Base-by-base conservation (phyloP, 23 tunicate genomes). In the Diplosoma virens region DNA sequence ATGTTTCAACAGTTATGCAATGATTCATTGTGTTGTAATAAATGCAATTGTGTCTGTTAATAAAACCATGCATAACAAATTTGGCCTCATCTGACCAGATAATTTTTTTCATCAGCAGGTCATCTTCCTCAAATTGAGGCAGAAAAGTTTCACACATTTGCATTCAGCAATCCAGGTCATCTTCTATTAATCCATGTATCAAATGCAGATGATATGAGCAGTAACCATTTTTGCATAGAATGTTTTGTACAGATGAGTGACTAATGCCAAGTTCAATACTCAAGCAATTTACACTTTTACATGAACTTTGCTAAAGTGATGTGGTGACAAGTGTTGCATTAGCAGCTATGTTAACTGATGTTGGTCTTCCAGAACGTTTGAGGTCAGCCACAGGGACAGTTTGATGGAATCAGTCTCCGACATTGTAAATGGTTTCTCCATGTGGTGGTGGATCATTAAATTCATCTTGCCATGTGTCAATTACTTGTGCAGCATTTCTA, bases 1-100 rank as follows among this genome's bases (percentile, higher is more conserved):
- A 14, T 41, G 14, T 56, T 21, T 56, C 25, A 16, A 56, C 25
- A 21, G 64, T 56, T 56, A 56, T 16, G 20, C 25, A 16, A 56
- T 20, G 64, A 21, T 56, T 56, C 25, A 9, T 16, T 9, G 11
- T 16, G 25, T 18, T 23, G 24, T 21, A 56, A 56, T 56, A 56
- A 18, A 56, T 21, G 25, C 64, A 56, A 21, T 56, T 56, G 25
- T 56, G 22, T 23, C 64, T 56, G 64, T 56, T n/a, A 18, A 56
- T 21, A 56, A 5, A 21, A 14, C 64, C 64, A 56, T 18, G 64
- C 25, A 56, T 16, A 16, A 16, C 6, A 21, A 56, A 56, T 18
- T 21, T 16, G 25, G 64, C 64, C 25, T 56, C 64, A n/a, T 56
- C 64, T 56, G 64, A 56, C 64, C 64, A 56, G 64, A 56, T 56